Base-by-base conservation (phyloP, 2,888 invertebrate genomes). In the Charanyca ferruginea region DNA sequence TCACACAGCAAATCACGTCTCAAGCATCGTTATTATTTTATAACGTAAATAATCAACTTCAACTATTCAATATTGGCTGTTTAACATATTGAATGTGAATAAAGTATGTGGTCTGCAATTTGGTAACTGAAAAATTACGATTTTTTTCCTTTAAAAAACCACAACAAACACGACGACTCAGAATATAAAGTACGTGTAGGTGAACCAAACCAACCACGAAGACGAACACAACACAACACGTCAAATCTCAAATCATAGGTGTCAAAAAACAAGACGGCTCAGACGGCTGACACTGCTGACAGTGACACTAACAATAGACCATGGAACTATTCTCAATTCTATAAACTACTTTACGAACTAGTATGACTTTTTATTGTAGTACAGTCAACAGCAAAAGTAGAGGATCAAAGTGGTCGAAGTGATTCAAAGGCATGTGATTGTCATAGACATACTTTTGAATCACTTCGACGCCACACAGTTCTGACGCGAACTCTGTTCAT, bases 151-250 rank as follows among this genome's bases (percentile, higher is more conserved):
- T 66, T 42, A 57, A 48, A 59, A 63, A 73, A 81, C 69, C 83
- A 85, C 83, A 85, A 83, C 79, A 83, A 84, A 83, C 80, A 73
- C 71, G 66, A 61, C 25, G 49, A 41, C 45, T 83, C 81, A 80
- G 80, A 85, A 38, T 16, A 38, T 5, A 38, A 38, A 38, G 5
- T 38, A 38, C 38, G 38, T 38, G 38, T 38, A 38, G 2, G 13
- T 5, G 38, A 35, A 38, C 38, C 38, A 38, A n/a, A n/a, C n/a
- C n/a, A n/a, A n/a, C n/a, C n/a, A n/a, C n/a, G n/a, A n/a, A n/a
- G n/a, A n/a, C 16, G 38, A 38, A 38, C 38, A 38, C 8, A 16
- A 38, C 38, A 38, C 38, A 38, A 81, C 81, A 80, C 83, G 84
- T 85, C 85, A 85, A 85, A 38, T 9, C 3, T 38, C n/a, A n/a